These are phyloP conservation scores for Hippocampus zosterae DNA, from an alignment of 2,113 vertebrate genomes.

Conservation along the genomic window DNA sequence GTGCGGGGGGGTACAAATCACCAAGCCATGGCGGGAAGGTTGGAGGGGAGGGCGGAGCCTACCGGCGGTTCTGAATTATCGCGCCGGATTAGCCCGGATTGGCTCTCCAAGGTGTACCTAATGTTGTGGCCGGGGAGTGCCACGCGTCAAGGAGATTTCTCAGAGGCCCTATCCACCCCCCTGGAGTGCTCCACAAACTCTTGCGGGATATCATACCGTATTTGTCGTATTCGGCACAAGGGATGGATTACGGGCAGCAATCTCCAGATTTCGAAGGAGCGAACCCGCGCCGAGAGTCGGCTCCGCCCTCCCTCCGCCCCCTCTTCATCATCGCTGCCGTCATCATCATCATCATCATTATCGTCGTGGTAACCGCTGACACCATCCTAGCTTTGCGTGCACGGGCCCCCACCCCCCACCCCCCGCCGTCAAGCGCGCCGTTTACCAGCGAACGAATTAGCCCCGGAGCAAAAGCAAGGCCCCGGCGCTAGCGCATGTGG, in stretches of 20 bases:
- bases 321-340: conserved; percentile 7
- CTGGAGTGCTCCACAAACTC: conserved; percentile 31
- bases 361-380: conserved; percentile 12
- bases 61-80: conserved; percentile 55
- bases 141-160: neutral
- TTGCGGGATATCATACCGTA: conserved; percentile 73
- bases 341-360: conserved; percentile 3
- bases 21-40: conserved; percentile 58
- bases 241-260: conserved; percentile 73
- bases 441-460: conserved; percentile 85
- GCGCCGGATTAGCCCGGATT: conserved; percentile 85
- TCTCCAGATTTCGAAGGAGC: conserved; percentile 58
- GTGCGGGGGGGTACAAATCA: conserved; percentile 78
- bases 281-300: conserved; percentile 28
- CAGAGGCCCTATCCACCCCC: neutral
- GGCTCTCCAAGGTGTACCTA: neutral
- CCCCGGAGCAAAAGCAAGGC: conserved; percentile 84
- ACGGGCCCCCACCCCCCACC: conserved; percentile 56
- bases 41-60: conserved; percentile 10
- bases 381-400: conserved; percentile 43
- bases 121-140: neutral
- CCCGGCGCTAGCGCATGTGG: conserved; percentile 80
- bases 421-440: conserved; percentile 54
- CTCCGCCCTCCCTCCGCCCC: conserved; percentile 26
- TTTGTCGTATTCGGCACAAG: conserved; percentile 72